These are phyloP conservation scores for Apodemia duryi DNA, from an alignment of 2,888 invertebrate genomes.

Conservation along the genomic window DNA sequence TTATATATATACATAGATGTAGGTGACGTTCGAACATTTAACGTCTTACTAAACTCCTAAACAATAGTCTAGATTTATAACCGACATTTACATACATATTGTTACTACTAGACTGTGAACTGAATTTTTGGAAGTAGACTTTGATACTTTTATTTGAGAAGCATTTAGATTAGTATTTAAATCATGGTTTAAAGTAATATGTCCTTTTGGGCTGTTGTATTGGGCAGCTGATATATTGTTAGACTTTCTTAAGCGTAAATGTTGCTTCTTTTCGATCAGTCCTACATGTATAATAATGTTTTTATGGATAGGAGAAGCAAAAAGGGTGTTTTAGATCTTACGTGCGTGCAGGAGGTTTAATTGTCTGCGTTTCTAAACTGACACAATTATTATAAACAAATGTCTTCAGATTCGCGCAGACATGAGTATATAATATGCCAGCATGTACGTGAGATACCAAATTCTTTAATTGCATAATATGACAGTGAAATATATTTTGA, in stretches of 20 bases:
- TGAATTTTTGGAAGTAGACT: no score
- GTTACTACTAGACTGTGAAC: no score
- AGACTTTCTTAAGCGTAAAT: not conserved
- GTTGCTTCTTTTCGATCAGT: not conserved
- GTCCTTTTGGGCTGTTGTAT: not conserved
- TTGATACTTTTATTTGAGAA: no score
- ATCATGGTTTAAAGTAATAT: no score
- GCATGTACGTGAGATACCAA: not conserved
- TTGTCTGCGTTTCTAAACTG: not conserved
- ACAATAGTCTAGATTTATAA: no score
- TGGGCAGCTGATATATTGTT: not conserved
- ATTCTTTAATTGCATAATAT: slow-evolving; percentile 27
- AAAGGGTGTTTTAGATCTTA: not conserved
- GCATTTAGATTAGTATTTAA: no score
- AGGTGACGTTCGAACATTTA: no score
- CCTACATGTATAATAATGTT: not conserved
- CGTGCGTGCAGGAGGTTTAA: not conserved
- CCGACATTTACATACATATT: no score
- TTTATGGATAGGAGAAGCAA: not conserved
- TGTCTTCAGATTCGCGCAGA: not conserved
- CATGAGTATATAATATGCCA: not conserved
- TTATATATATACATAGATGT: no score
- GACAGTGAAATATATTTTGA: slow-evolving; percentile 27
- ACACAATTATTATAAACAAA: not conserved
- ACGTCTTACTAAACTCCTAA: no score